Base-by-base conservation (phyloP, 2,113 vertebrate genomes). In the Edolisoma coerulescens region DNA sequence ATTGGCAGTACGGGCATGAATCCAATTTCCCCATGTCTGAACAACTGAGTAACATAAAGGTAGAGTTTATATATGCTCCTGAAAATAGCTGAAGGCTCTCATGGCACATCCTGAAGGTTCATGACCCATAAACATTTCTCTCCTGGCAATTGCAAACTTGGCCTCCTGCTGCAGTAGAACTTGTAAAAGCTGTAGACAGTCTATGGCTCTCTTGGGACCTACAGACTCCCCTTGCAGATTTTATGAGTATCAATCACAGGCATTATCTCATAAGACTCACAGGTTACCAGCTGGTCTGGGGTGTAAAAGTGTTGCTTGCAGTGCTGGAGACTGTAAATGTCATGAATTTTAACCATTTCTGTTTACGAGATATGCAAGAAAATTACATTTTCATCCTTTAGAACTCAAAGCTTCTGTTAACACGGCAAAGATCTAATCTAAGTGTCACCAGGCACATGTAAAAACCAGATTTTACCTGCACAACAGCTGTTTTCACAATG, bases 61-160 rank as follows among this genome's bases (percentile, higher is more conserved):
- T 61, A 42, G 71, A 63, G 56, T 88, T 96, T 96, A 93, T 95
- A 82, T 90, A 87, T 68, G 73, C 73, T 84, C 61, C 61, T 84
- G 88, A 89, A 83, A 92, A 81, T 68, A 94, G 80, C 56, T 90
- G 90, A 95, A 93, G 90, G 69, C 65, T 89, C 90, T 95, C 80
- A 52, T 96, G 93, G 80, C 86, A 78, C 60, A 94, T 64, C 89
- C 92, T 84, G 88, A 90, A 89, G 86, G 90, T 95, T 93, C 96
- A 95, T 87, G 96, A 94, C 92, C 90, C 76, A 65, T 95, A 93
- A 92, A 94, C 93, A 92, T 90, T 96, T 94, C 80, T 87, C 95
- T 93, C 80, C 77, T 93, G 92, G 86, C 86, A 93, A 87, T 47
- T 89, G 83, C 52, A 93, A 68, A 90, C 79, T 86, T 76, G 79